phyloP scores from a whole-genome alignment of 2,113 vertebrate species.

The Takifugu bimaculatus region DNA sequence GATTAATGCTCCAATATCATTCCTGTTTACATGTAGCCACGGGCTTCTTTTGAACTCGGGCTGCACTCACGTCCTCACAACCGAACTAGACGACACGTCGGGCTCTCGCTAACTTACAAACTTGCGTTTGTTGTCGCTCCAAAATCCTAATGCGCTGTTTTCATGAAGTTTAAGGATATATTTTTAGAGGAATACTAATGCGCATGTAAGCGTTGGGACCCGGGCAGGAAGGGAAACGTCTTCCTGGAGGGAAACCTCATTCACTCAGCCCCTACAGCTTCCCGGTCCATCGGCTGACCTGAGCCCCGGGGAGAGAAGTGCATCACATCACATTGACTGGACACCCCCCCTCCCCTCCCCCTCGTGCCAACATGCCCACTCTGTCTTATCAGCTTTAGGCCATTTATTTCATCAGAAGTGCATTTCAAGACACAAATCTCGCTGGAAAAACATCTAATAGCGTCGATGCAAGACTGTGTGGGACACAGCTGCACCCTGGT shows the following conservation, averaged over 20 bases:
- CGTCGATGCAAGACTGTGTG: conserved; percentile 54
- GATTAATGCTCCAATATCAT: neutral
- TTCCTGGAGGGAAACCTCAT: conserved; percentile 65
- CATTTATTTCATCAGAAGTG: conserved; percentile 39
- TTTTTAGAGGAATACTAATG: too few species aligned
- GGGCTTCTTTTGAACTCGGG: neutral
- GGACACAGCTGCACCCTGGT: conserved; percentile 66
- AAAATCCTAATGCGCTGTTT: neutral
- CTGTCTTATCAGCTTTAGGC: neutral
- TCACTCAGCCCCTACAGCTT: conserved; percentile 65
- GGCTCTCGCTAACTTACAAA: neutral
- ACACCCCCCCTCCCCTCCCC: neutral
- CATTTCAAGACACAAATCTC: conserved; percentile 48
- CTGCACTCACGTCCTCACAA: neutral
- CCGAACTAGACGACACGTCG: too few species aligned
- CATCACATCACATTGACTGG: conserved; percentile 41
- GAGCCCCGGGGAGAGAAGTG: conserved; percentile 58
- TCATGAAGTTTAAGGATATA: too few species aligned
- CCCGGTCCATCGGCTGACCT: conserved; percentile 60
- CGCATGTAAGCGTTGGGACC: conserved; percentile 3
- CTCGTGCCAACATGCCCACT: too few species aligned
- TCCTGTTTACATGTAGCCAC: neutral
- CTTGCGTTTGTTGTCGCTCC: neutral
- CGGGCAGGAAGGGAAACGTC: conserved; percentile 54
- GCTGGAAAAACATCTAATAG: conserved; percentile 65